Base-by-base conservation (phyloP, 2,113 vertebrate species). In the Pelusios castaneus region DNA sequence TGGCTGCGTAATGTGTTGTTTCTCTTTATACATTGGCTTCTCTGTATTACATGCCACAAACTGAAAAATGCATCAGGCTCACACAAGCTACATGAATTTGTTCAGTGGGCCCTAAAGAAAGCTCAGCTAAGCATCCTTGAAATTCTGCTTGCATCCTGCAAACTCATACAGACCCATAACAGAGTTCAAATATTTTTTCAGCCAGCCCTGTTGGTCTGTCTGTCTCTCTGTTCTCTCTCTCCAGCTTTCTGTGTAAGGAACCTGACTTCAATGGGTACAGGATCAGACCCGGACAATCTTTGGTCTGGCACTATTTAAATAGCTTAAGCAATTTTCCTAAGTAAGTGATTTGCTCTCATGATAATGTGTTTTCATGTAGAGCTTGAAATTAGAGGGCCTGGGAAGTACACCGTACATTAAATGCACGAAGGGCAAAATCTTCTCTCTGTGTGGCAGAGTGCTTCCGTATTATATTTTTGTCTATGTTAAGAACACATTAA, bases 201-300 rank as follows among this genome's bases (percentile, higher is more conserved):
- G 67, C 89, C 58, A 70, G 60, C 27, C 25, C 81, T 90, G 78
- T 90, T 90, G 49, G 81, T 87, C 70, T 83, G 47, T 94, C 86
- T 96, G 79, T 79, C 73, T 76, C 41, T 76, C 10, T 76, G 11
- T 45, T 76, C 47, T 92, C 38, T 56, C 76, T 31, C 88, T 88
- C 76, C 10, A 43, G 82, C 3, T 84, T 38, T 82, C 93, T 2
- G 10, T 60, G 47, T 88, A 91, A 94, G 89, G 83, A 89, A 79
- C 10, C 24, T 82, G 75, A 93, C 63, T 95, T 92, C 78, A 93
- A 49, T 83, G 51, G 91, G 52, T 0, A 0, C 84, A 81, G 91
- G 21, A 93, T 60, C 80, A 95, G 88, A 89, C 87, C n/a, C 85
- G 92, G 94, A 91, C 70, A 79, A 63, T 89, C 91, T 95, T 96